Conservation (phyloP, 2,888 invertebrate species). For the Dryobota labecula region DNA sequence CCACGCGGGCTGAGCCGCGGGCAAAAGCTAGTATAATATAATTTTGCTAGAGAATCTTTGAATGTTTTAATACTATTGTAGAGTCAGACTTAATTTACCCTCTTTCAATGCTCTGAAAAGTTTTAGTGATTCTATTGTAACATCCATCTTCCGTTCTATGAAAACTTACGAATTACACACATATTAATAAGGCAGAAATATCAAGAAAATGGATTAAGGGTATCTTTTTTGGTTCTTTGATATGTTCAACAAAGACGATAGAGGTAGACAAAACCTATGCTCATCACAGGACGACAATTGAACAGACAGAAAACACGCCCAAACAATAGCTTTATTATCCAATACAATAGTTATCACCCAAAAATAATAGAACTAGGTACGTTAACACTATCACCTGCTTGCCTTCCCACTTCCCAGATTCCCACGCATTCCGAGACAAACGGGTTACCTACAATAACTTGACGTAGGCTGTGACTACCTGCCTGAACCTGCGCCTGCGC, state of each 20-base stretch:
- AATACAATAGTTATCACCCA: neutral
- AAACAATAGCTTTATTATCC: neutral
- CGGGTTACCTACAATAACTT: conserved; percentile 55
- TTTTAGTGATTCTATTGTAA: neutral
- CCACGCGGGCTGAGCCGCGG: too few species aligned
- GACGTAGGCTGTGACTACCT: conserved; percentile 58
- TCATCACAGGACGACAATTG: neutral
- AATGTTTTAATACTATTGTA: neutral
- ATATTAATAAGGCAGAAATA: too few species aligned
- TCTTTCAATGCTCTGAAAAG: neutral
- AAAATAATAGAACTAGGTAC: conserved; percentile 18
- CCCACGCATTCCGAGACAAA: conserved; percentile 55
- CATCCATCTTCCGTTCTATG: neutral
- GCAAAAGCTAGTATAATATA: too few species aligned
- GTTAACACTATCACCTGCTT: conserved; percentile 47
- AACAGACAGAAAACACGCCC: neutral
- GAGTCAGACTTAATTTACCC: neutral
- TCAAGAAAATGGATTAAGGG: neutral
- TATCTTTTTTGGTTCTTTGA: neutral
- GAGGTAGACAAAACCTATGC: too few species aligned
- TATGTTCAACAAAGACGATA: neutral
- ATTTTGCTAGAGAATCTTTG: neutral
- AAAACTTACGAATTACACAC: neutral
- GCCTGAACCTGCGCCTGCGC: conserved; percentile 46
- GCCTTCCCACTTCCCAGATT: conserved; percentile 53